phyloP scores from a whole-genome alignment of 2,797 vertebrate species.

The Brotula barbata region DNA sequence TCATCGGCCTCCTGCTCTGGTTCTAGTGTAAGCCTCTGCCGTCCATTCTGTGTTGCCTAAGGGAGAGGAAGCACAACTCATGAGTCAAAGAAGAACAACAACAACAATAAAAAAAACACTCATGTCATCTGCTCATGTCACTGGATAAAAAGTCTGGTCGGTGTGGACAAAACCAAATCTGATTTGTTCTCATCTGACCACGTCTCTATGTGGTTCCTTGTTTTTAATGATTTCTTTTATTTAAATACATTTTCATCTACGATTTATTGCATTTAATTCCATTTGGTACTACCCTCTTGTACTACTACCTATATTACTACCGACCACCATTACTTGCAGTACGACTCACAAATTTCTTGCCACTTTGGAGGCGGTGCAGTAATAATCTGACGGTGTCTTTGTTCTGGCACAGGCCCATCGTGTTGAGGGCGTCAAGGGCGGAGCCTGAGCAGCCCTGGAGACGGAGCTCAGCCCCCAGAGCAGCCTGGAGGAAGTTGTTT shows the following conservation, averaged over 20 bases:
- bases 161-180: no score
- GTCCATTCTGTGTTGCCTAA: constrained; percentile 41
- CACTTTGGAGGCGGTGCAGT: constrained; percentile 55
- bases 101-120: background rate
- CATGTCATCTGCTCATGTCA: no score
- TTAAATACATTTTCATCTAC: no score
- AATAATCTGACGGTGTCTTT: constrained; percentile 69
- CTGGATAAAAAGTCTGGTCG: no score
- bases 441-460: constrained; percentile 68
- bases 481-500: constrained; percentile 73
- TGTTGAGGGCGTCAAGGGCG: constrained; percentile 67
- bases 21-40: constrained; percentile 33
- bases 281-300: no score
- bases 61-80: background rate
- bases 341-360: constrained; percentile 15
- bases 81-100: background rate
- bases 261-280: no score
- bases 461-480: constrained; percentile 69
- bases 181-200: no score
- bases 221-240: no score
- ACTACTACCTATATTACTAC: no score
- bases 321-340: no score
- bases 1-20: constrained; percentile 38
- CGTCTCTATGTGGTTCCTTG: no score
- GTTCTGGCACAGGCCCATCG: constrained; percentile 73